Evolutionary conservation across 2,888 invertebrate species (phyloP).

Genomic region (Linnaemya tessellans): DNA sequence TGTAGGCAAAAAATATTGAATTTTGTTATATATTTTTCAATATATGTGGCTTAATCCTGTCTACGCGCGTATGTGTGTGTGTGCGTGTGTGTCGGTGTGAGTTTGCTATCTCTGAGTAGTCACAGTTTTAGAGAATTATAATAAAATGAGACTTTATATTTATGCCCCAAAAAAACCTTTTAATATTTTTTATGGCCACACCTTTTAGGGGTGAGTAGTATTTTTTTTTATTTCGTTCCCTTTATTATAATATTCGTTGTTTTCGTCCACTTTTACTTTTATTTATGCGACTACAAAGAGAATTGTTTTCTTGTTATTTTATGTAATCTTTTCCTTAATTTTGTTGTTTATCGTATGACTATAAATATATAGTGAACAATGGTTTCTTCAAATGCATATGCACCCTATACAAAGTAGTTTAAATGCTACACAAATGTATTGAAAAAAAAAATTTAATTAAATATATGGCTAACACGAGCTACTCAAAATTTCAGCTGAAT

Average conservation of each 20-base stretch:
- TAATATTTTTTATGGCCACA: slow-evolving; percentile 76
- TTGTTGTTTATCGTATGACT: slow-evolving; percentile 42
- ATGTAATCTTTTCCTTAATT: slow-evolving; percentile 53
- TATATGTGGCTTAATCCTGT: slow-evolving; percentile 41
- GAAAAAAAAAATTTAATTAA: too few relatives aligned
- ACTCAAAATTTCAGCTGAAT: too few relatives aligned
- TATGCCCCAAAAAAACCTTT: slow-evolving; percentile 47
- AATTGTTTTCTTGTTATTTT: slow-evolving; percentile 62
- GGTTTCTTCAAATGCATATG: not conserved
- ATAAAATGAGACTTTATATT: slow-evolving; percentile 71
- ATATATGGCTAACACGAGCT: too few relatives aligned
- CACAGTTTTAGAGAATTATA: slow-evolving; percentile 34
- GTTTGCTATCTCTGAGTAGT: slow-evolving; percentile 47
- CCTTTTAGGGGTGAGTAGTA: slow-evolving; percentile 80
- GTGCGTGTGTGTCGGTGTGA: too few relatives aligned
- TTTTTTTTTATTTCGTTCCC: slow-evolving; percentile 5
- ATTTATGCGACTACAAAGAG: slow-evolving; percentile 76
- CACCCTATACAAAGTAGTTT: slow-evolving; percentile 1
- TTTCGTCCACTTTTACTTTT: slow-evolving; percentile 77
- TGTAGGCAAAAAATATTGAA: slow-evolving; percentile 57
- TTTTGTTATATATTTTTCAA: slow-evolving; percentile 41
- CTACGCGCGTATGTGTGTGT: slow-evolving; percentile 37
- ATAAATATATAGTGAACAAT: slow-evolving; percentile 48
- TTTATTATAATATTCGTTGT: not conserved
- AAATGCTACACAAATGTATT: too few relatives aligned